These are phyloP conservation scores for Ceyx melanurus DNA, from an alignment of 2,113 vertebrate species.

Conservation along the genomic window DNA sequence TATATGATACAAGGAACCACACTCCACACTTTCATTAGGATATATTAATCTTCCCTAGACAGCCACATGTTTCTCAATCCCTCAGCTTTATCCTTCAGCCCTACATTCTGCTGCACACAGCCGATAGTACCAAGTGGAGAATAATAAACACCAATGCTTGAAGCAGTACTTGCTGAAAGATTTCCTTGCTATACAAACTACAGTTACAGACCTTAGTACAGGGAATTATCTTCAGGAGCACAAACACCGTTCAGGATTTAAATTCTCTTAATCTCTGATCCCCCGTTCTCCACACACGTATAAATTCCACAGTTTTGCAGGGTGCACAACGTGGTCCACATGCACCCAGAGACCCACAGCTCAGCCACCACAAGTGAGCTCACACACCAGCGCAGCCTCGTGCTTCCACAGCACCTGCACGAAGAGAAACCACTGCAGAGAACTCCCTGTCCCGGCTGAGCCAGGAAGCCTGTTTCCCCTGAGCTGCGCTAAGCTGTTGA, in stretches of 20 bases:
- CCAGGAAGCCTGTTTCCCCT: background rate
- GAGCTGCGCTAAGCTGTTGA: accelerated
- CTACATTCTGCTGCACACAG: background rate
- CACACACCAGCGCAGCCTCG: background rate
- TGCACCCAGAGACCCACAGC: accelerated
- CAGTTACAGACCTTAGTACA: background rate
- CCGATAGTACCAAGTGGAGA: accelerated
- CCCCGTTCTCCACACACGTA: accelerated
- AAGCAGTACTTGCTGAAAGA: background rate
- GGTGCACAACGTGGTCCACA: accelerated
- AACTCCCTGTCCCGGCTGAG: background rate
- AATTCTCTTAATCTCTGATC: background rate
- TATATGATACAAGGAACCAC: accelerated
- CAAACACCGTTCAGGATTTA: background rate
- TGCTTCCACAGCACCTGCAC: background rate
- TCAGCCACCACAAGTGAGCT: accelerated
- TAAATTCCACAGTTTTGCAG: accelerated
- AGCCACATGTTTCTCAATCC: too few relatives aligned
- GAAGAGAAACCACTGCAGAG: background rate
- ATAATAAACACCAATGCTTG: background rate
- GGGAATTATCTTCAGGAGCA: background rate
- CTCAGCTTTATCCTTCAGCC: background rate
- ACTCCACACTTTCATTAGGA: background rate
- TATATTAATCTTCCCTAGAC: background rate
- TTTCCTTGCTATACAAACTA: too few relatives aligned